Conservation (phyloP, 2,797 vertebrate species). For the Lemur catta region DNA sequence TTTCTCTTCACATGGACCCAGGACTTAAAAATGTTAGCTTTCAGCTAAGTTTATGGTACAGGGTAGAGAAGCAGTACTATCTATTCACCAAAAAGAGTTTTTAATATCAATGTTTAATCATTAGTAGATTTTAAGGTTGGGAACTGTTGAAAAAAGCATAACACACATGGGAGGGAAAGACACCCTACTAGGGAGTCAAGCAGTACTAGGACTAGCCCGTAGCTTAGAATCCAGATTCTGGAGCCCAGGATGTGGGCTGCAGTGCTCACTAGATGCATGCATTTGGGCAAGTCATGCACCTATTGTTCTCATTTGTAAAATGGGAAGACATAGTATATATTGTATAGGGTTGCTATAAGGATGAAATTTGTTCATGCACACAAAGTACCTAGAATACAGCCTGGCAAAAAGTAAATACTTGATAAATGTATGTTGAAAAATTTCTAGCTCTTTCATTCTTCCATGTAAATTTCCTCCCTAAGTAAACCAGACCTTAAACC, state of each 20-base stretch:
- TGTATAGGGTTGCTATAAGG: not conserved
- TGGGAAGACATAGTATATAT: not conserved
- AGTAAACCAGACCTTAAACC: not conserved
- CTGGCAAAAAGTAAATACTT: not conserved
- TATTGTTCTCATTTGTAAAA: not conserved
- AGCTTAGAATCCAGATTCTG: not conserved
- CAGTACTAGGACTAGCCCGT: not conserved
- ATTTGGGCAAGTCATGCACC: not conserved
- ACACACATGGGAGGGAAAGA: not conserved
- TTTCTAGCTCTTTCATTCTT: not conserved
- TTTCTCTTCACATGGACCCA: conserved; percentile 3
- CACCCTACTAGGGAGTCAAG: not conserved
- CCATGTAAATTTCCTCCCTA: not conserved
- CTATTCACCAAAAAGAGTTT: not conserved
- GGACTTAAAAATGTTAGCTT: not conserved
- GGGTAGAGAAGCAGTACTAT: not conserved
- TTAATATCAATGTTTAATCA: not conserved
- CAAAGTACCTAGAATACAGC: not conserved
- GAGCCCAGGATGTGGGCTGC: not conserved
- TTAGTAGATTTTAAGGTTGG: not conserved
- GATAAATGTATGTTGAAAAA: not conserved
- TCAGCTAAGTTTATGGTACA: not conserved
- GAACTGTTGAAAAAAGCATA: not conserved
- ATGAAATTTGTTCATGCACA: not conserved
- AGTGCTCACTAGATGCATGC: not conserved